Percentiles rank a stretch among this genome's conserved stretches.
Conservation (phyloP, 1,140 invertebrate species). For the Ditylenchus dipsaci region DNA sequence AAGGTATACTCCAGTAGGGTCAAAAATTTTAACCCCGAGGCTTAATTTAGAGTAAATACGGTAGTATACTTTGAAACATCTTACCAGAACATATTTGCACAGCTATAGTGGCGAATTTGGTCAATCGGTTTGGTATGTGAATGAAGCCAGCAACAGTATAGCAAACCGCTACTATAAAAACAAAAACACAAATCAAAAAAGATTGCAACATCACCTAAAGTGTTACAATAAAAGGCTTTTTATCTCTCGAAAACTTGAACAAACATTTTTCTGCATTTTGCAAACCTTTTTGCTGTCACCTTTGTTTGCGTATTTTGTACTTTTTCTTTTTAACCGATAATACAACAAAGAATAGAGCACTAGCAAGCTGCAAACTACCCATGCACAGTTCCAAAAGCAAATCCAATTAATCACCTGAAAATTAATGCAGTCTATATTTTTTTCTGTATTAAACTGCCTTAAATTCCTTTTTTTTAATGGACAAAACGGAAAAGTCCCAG, state of each 20-base stretch:
- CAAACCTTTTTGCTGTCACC: neutral
- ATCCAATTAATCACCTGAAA: neutral
- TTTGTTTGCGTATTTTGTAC: neutral
- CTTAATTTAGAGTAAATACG: too few species aligned
- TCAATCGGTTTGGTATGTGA: neutral
- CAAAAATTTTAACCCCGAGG: too few species aligned
- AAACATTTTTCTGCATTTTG: neutral
- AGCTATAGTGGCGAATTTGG: neutral
- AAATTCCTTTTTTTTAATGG: too few species aligned
- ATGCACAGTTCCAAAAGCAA: neutral
- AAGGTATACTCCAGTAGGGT: too few species aligned
- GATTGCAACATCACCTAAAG: slow-evolving; percentile 1
- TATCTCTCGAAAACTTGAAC: neutral
- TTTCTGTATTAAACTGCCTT: too few species aligned
- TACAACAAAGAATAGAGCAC: neutral
- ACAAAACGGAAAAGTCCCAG: too few species aligned
- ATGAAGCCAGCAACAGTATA: neutral
- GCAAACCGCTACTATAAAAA: neutral
- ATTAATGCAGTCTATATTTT: too few species aligned
- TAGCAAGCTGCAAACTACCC: neutral
- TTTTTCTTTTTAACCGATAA: neutral
- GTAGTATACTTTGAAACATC: too few species aligned
- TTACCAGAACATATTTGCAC: neutral
- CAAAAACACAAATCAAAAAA: neutral
- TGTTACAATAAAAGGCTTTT: neutral